Percentiles rank a stretch among this genome's conserved stretches.
Conservation (phyloP, 2,113 vertebrate species). For the Tonatia bakeri region DNA sequence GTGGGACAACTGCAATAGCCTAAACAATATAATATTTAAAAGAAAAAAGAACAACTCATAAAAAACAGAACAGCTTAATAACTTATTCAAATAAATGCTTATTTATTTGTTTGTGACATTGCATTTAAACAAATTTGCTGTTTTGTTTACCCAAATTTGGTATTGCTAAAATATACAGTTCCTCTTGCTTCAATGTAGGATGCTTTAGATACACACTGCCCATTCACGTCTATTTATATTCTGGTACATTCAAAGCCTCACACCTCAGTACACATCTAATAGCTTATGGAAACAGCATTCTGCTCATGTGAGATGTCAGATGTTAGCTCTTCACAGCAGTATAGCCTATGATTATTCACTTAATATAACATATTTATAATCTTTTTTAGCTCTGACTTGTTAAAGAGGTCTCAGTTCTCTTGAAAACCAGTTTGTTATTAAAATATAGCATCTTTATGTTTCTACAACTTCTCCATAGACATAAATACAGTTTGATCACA, state of each 20-base stretch:
- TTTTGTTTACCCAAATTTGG: constrained; percentile 46
- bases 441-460: neutral
- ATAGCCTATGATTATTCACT: neutral
- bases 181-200: neutral
- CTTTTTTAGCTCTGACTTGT: neutral
- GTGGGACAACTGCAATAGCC: neutral
- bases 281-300: constrained; percentile 33
- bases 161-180: constrained; percentile 43
- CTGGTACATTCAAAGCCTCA: constrained; percentile 1
- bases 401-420: neutral
- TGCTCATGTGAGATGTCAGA: neutral
- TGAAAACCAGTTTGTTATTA: neutral
- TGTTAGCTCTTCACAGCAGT: constrained; percentile 39
- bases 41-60: neutral
- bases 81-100: constrained; percentile 13
- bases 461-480: neutral
- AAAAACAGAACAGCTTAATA: neutral
- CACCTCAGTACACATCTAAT: constrained; percentile 32
- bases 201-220: neutral
- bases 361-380: neutral
- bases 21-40: neutral
- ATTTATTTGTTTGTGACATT: constrained; percentile 61
- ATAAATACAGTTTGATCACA: neutral
- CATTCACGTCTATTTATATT: neutral
- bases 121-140: constrained; percentile 38